These are phyloP conservation scores for Ochropacha duplaris DNA, from an alignment of 2,888 invertebrate genomes.

Conservation along the genomic window DNA sequence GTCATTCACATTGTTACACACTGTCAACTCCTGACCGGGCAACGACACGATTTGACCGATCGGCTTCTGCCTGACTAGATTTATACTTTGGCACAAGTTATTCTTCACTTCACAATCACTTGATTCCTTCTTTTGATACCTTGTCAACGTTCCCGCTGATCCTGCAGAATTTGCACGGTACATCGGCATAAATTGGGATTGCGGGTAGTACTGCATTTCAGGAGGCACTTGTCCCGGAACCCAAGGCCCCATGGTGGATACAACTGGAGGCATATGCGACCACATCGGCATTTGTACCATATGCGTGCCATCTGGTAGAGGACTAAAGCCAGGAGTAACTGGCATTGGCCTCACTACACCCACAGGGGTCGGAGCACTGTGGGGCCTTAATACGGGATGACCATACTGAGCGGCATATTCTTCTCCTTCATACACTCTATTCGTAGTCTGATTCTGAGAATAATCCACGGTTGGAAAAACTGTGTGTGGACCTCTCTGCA, in stretches of 20 bases:
- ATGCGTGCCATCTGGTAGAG: slow-evolving; percentile 60
- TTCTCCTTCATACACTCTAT: slow-evolving; percentile 65
- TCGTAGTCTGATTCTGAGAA: slow-evolving; percentile 47
- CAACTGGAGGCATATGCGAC: slow-evolving; percentile 68
- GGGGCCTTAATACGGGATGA: slow-evolving; percentile 64
- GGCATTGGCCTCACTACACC: slow-evolving; percentile 66
- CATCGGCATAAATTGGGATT: slow-evolving; percentile 72
- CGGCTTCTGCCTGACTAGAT: slow-evolving; percentile 78
- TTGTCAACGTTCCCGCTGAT: slow-evolving; percentile 73
- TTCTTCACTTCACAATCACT: slow-evolving; percentile 59
- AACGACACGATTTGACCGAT: slow-evolving; percentile 76
- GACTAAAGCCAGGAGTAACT: slow-evolving; percentile 53
- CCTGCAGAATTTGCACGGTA: slow-evolving; percentile 75
- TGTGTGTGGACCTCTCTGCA: slow-evolving; percentile 71
- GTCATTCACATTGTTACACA: slow-evolving; percentile 70
- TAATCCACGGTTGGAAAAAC: slow-evolving; percentile 72
- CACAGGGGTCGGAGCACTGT: slow-evolving; percentile 68
- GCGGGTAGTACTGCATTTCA: slow-evolving; percentile 76
- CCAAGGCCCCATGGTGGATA: slow-evolving; percentile 69
- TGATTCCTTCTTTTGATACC: slow-evolving; percentile 70
- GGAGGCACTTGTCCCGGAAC: slow-evolving; percentile 60
- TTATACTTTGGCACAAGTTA: slow-evolving; percentile 80
- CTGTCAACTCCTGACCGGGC: slow-evolving; percentile 73
- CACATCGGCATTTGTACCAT: slow-evolving; percentile 75
- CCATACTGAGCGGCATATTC: slow-evolving; percentile 63